phyloP scores from a whole-genome alignment of 2,797 vertebrate genomes.

The Dermochelys coriacea region DNA sequence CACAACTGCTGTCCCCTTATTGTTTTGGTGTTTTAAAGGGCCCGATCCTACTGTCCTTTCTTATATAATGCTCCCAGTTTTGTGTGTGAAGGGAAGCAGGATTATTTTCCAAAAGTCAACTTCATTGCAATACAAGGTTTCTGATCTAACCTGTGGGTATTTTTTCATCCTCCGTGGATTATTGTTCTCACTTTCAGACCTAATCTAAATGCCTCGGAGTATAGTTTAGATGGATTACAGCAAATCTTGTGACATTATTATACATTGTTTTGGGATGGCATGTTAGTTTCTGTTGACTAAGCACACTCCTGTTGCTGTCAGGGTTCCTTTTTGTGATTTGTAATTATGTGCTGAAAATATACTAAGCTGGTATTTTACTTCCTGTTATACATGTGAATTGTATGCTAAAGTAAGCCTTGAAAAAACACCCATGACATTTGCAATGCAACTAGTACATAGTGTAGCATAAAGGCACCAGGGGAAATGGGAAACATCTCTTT shows the following conservation, averaged over 20 bases:
- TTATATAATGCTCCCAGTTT: background rate
- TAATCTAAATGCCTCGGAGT: constrained; percentile 42
- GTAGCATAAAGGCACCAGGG: background rate
- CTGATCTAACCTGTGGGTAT: background rate
- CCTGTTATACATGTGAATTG: constrained; percentile 34
- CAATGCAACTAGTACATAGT: background rate
- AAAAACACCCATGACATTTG: constrained; percentile 40
- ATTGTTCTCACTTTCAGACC: constrained; percentile 32
- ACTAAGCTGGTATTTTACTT: constrained; percentile 51
- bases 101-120: constrained; percentile 37
- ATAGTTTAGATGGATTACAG: constrained; percentile 4
- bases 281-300: constrained; percentile 60
- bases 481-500: background rate
- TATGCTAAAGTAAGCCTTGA: constrained; percentile 49
- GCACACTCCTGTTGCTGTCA: constrained; percentile 5
- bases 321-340: constrained; percentile 32
- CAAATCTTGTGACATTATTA: background rate
- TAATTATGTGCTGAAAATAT: constrained; percentile 72
- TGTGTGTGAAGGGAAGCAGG: constrained; percentile 5
- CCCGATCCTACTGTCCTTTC: constrained; percentile 3
- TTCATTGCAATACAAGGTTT: constrained; percentile 19
- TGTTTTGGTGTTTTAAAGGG: background rate
- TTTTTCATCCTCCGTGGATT: background rate
- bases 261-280: constrained; percentile 45
- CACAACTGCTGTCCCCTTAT: background rate